Evolutionary conservation across 2,797 vertebrate genomes (phyloP), one percentile per base, ranked within the genome.

Genomic region (Mallotus villosus): DNA sequence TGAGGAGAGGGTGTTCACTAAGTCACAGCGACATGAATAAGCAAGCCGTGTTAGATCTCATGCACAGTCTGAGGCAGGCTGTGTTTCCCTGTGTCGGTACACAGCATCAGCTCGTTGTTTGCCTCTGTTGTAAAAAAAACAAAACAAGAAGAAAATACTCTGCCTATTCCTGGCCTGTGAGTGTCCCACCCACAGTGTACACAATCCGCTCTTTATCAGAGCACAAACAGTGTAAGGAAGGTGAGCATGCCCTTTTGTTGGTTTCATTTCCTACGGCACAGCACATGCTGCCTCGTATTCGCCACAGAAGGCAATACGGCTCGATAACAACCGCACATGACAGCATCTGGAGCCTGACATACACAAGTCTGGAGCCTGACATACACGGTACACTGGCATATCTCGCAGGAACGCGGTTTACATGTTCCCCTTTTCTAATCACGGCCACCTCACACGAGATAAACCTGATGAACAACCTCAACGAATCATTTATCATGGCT

Each of bases 201-300:
- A 81, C 79, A 75, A 17, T 29, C 63, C 29, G 46, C 79, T 75
- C 77, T 76, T 79, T 82, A 84, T 83, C 86, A 67, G 27, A 72
- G 59, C 0, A 37, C 71, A 78, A 34, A 68, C 61, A 46, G 41
- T 46, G 41, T 72, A 34, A 68, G 49, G 68, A 68, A 25, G 24
- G 63, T 61, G 63, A 17, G 34, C 55, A 63, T 60, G 67, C 22
- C 41, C 69, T 34, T 75, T 76, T 82, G 61, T 63, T 49, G 12
- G 12, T 68, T 71, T 63, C 60, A 49, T 11, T 19, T 64, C 37
- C 25, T n/a, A 2, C 32, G 57, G 9, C 6, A 22, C 11, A 70
- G 55, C 58, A 7, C 32, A 22, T 2, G 17, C 19, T 55, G 51
- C 16, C 19, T 55, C n/a, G 51, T 14, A 9, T 46, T 14, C 4